Conservation (phyloP, 2,888 invertebrate genomes). For the Melanostoma mellinum region DNA sequence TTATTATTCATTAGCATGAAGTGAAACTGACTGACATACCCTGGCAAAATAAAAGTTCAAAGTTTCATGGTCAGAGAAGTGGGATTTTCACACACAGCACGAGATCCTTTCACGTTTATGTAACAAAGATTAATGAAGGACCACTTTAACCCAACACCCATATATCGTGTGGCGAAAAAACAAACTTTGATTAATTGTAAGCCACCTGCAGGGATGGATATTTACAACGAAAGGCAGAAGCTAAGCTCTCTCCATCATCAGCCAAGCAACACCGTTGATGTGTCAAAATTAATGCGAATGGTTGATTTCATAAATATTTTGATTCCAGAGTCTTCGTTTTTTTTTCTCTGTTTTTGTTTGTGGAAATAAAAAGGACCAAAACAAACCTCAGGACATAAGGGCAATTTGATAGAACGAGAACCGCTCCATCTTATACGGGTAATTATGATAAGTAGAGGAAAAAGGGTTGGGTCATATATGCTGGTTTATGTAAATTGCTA, state of each 20-base stretch:
- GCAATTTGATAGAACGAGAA: background rate
- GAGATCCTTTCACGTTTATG: background rate
- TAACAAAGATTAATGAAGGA: conserved; percentile 64
- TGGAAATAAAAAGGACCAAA: background rate
- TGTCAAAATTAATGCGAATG: conserved; percentile 41
- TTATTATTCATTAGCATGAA: too few relatives aligned
- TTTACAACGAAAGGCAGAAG: conserved; percentile 21
- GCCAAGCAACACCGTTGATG: conserved; percentile 4
- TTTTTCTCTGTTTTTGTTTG: too few relatives aligned
- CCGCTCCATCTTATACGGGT: conserved; percentile 2
- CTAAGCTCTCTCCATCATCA: conserved; percentile 10
- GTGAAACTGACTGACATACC: too few relatives aligned
- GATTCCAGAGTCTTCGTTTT: background rate
- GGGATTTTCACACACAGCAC: too few relatives aligned
- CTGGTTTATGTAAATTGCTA: conserved; percentile 2
- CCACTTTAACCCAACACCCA: conserved; percentile 41
- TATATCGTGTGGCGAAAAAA: conserved; percentile 19
- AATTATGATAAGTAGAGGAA: conserved; percentile 3
- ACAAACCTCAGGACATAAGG: background rate
- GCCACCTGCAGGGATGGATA: conserved; percentile 33
- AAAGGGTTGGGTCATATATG: background rate
- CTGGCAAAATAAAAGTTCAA: too few relatives aligned
- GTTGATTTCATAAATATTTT: conserved; percentile 26
- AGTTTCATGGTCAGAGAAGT: too few relatives aligned
- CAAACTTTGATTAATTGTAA: conserved; percentile 61